These are phyloP conservation scores for Amphipyra tragopoginis DNA, from an alignment of 2,888 invertebrate genomes.

Conservation along the genomic window DNA sequence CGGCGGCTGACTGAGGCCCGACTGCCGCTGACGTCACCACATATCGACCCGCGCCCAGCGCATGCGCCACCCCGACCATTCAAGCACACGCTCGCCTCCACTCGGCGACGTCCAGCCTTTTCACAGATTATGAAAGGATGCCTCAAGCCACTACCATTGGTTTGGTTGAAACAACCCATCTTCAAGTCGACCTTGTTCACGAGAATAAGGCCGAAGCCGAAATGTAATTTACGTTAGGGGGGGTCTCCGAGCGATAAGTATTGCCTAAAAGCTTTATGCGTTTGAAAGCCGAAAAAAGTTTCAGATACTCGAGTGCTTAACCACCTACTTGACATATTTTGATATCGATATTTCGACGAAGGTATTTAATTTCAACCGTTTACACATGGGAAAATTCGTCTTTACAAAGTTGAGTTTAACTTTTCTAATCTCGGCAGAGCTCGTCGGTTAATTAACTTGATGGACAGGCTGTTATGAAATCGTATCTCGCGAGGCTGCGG, in stretches of 20 bases:
- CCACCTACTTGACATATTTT: conserved; percentile 27
- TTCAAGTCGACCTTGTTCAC: conserved; percentile 53
- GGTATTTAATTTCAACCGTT: conserved; percentile 25
- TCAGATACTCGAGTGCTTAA: conserved; percentile 20
- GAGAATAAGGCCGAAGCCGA: conserved; percentile 43
- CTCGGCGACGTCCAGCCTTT: conserved; percentile 58
- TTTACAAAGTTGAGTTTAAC: conserved; percentile 40
- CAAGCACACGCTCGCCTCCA: conserved; percentile 59
- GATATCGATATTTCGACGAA: conserved; percentile 22
- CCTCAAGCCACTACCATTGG: conserved; percentile 66
- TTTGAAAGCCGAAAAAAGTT: conserved; percentile 33
- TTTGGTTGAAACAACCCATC: conserved; percentile 69
- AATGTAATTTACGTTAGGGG: conserved; percentile 41
- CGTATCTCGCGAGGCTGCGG: conserved; percentile 30
- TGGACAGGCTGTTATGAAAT: conserved; percentile 33
- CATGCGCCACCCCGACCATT: conserved; percentile 77
- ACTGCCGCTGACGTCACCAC: conserved; percentile 82
- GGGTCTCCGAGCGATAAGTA: conserved; percentile 53
- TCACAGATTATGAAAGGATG: conserved; percentile 77
- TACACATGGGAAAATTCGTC: conserved; percentile 28
- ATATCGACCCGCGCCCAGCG: conserved; percentile 82
- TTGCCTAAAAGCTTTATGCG: conserved; percentile 56
- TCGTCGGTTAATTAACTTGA: conserved; percentile 50
- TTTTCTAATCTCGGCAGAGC: conserved; percentile 48
- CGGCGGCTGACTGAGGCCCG: conserved; percentile 84